A percentile compares a stretch with the other conserved stretches of the same genome.
Evolutionary conservation across 1,140 invertebrate genomes (phyloP).

Genomic region (Pogonus chalceus): DNA sequence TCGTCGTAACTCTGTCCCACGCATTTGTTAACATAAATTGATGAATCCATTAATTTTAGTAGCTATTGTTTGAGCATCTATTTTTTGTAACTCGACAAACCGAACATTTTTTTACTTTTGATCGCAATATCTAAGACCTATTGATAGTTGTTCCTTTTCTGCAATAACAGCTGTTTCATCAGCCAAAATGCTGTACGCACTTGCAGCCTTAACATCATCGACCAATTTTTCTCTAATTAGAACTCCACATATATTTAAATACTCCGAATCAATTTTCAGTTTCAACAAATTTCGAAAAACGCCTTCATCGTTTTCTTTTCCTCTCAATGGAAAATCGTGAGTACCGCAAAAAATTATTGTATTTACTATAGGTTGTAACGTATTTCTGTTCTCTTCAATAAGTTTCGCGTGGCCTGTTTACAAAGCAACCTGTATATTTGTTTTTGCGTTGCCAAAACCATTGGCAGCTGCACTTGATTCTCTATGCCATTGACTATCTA

Average conservation of each 20-base stretch:
- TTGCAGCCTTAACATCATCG: slow-evolving; percentile 3
- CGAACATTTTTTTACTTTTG: slow-evolving; percentile 14
- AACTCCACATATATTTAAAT: neutral
- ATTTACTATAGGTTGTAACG: neutral
- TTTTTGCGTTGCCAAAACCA: neutral
- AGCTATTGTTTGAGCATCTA: slow-evolving; percentile 18
- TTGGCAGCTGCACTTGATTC: neutral
- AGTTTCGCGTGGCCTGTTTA: neutral
- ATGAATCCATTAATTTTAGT: slow-evolving; percentile 17
- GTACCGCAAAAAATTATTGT: slow-evolving; percentile 6
- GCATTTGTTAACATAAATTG: slow-evolving; percentile 15
- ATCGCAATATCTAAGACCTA: slow-evolving; percentile 22
- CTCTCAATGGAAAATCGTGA: slow-evolving; percentile 8
- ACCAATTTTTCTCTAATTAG: too few species aligned
- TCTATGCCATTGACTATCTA: neutral
- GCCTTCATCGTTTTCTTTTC: slow-evolving; percentile 5
- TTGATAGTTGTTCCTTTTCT: slow-evolving; percentile 26
- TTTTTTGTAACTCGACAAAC: slow-evolving; percentile 19
- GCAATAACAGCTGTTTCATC: slow-evolving; percentile 26
- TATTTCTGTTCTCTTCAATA: neutral
- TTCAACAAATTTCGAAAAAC: slow-evolving; percentile 1
- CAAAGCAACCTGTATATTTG: neutral
- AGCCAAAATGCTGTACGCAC: slow-evolving; percentile 20
- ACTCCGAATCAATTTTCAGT: neutral
- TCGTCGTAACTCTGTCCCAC: slow-evolving; percentile 18